Base-by-base conservation (phyloP, 2,888 invertebrate species). In the Oithona nana region DNA sequence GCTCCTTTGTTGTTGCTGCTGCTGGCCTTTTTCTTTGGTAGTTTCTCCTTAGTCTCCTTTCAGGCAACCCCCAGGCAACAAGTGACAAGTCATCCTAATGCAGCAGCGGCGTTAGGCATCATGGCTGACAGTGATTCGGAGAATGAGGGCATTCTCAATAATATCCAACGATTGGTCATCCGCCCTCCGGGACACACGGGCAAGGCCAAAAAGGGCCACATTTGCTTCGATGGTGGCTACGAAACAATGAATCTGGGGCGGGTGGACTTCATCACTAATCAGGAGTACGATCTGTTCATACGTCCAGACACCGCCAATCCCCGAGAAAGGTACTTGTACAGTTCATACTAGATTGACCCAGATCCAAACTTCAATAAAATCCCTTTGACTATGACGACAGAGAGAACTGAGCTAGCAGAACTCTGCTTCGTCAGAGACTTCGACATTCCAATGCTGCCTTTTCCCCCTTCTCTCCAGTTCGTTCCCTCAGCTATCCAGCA, bases 151-250 rank as follows among this genome's bases (percentile, higher is more conserved):
- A 90, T 93, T 16, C 76, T 92, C 67, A 93, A 93, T 24, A 95
- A 95, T 74, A 83, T 95, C 61, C 90, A 85, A 70, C 81, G 87
- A 64, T 78, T 86, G 69, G 86, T 90, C 57, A 85, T 92, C 71
- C 80, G 90, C 22, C 90, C 90, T 3, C 84, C 88, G 0, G 90
- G 89, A 0, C 89, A 90, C 72, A 89, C 88, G 70, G 92, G 94
- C 1, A 90, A 92, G 74, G 93, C 94, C 16, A 94, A 93, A 75
- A 83, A 88, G 66, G 95, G 95, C 2, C 94, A 95, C 72, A 77
- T 95, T 28, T 92, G 94, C 71, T 95, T 95, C 75, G 94, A 95
- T 76, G 94, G 95, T 1, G 88, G 92, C n/a, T 95, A 89, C 74
- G 95, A 95, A 75, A 88, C 92, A 65, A 94, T 80, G n/a, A 95